A percentile compares a stretch with the other conserved stretches of the same genome.
These are phyloP conservation scores for Tauraco erythrolophus DNA, from an alignment of 2,113 vertebrate species.

Conservation along the genomic window DNA sequence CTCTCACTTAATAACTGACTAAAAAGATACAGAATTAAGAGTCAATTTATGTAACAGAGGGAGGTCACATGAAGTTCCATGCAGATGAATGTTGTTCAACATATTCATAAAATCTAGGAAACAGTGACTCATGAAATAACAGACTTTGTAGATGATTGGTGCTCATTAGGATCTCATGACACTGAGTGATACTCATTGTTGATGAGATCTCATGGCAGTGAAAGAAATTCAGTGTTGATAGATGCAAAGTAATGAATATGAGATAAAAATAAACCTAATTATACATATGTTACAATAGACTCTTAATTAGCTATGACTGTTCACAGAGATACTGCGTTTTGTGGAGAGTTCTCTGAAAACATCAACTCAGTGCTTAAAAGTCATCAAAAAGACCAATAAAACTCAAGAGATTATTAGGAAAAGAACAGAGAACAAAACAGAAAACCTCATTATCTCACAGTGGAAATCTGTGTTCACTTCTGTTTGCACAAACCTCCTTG, in stretches of 20 bases:
- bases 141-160: background rate
- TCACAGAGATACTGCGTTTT: background rate
- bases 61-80: constrained; percentile 5
- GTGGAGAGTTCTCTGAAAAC: constrained; percentile 33
- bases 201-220: background rate
- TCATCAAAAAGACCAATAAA: constrained; percentile 5
- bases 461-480: background rate
- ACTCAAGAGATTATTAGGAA: background rate
- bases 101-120: constrained; percentile 40
- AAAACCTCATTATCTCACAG: constrained; percentile 20
- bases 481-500: background rate
- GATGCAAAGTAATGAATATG: background rate
- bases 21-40: background rate
- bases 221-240: constrained; percentile 50
- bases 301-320: too few species aligned
- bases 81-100: background rate
- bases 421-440: background rate
- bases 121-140: constrained; percentile 49
- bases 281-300: too few species aligned
- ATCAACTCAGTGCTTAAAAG: background rate
- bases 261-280: too few species aligned
- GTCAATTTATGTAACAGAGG: background rate
- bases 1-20: background rate
- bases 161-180: constrained; percentile 36
- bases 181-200: constrained; percentile 21